Base-by-base conservation (phyloP, 2,113 vertebrate genomes). In the Nansenia antarctica region DNA sequence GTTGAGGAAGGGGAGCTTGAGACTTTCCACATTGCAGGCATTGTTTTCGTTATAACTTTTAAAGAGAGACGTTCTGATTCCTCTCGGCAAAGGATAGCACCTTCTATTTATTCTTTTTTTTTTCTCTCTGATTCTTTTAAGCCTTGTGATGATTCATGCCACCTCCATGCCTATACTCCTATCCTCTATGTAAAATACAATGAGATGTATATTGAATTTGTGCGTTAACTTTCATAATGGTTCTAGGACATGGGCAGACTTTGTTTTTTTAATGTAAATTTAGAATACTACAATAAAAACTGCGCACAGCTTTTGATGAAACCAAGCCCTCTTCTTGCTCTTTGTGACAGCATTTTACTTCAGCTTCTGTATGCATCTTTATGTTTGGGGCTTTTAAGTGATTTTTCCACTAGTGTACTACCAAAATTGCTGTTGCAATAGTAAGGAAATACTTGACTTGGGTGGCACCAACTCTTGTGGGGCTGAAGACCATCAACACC, bases 21-120 rank as follows among this genome's bases (percentile, higher is more conserved):
- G 58, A 74, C 67, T 69, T 82, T 72, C 52, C 74, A 75, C 58
- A 5, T 72, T 77, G 70, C 77, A 59, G 72, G 45, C 26, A 34
- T 62, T 67, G 30, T 64, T 77, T 74, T 58, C 55, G 45, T 29
- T 37, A 15, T 9, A 27, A 54, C 47, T 54, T 53, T 31, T 42
- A 64, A 65, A 86, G 85, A 85, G 37, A 74, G 72, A 67, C 39
- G 29, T 77, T 86, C 83, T 91, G 86, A 89, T 91, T 81, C 76
- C 24, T 86, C 88, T 94, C 71, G 90, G 93, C 93, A 93, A 87
- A 91, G 73, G 83, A 90, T 86, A 93, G 95, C 94, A 96, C 93
- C 93, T 97, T 96, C 91, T 96, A 98, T 98, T 98, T 98, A 98
- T 98, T 95, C 86, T 84, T 82, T 82, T 77, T 22, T 84, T 79